Base-by-base conservation (phyloP, 2,888 invertebrate genomes). In the Ophraella communa region DNA sequence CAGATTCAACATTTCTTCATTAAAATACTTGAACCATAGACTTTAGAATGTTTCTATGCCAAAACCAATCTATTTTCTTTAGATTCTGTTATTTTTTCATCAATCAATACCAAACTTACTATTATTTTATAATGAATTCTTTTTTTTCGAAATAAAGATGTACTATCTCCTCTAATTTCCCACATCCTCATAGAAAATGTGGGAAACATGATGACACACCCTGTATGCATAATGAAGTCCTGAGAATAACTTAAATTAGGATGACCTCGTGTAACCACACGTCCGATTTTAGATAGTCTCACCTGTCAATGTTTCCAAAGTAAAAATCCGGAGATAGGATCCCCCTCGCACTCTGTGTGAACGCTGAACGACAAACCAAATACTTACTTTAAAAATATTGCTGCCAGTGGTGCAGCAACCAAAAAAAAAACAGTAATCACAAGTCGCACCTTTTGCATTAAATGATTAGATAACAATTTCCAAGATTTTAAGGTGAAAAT, bases 311-410 rank as follows among this genome's bases (percentile, higher is more conserved):
- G 17, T 60, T 60, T 60, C 44, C 18, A 44, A 42, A 27, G 30
- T 20, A 60, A 52, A 60, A 57, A 20, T 24, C 14, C 30, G 23
- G 44, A 64, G 64, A 64, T 64, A 64, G 35, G 54, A 14, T 54
- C 44, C 54, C 58, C 59, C 63, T 57, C 45, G 24, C 21, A 53
- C 20, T 52, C 21, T 59, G 59, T 62, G 62, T 52, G 56, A 62
- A 62, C 62, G 18, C 58, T 47, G 45, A 45, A 33, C 14, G 35
- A 33, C 33, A 33, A 33, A 14, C 47, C n/a, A 57, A 47, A 45
- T n/a, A 21, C n/a, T n/a, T n/a, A n/a, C n/a, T 45, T 45, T 45
- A 7, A 45, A 21, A 45, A 45, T 45, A 45, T 10, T n/a, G n/a
- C n/a, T n/a, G n/a, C 45, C 45, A 45, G 45, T 45, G 45, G 21